These are phyloP conservation scores for Sympetrum striolatum DNA, from an alignment of 2,888 invertebrate genomes.

Conservation along the genomic window DNA sequence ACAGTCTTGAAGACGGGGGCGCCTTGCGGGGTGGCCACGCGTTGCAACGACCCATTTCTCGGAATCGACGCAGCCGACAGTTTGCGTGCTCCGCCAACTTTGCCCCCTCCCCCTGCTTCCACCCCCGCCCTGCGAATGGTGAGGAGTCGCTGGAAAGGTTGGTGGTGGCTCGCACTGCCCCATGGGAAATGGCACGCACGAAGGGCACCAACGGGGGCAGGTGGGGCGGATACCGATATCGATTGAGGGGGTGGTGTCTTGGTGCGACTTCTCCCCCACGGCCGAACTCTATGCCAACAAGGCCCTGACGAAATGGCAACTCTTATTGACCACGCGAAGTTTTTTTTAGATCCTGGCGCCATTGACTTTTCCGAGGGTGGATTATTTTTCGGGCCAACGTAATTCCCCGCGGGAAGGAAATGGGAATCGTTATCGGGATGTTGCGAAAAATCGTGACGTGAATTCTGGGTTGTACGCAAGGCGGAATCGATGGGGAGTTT, in stretches of 20 bases:
- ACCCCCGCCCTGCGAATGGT: neutral
- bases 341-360: neutral
- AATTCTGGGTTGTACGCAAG: too few relatives aligned
- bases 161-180: slow-evolving; percentile 24
- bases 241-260: slow-evolving; percentile 29
- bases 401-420: neutral
- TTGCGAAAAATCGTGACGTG: too few relatives aligned
- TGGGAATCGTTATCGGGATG: too few relatives aligned
- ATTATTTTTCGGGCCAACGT: neutral
- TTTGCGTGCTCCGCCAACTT: slow-evolving; percentile 27
- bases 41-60: slow-evolving; percentile 15
- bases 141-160: neutral
- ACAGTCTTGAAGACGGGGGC: neutral
- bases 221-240: slow-evolving; percentile 28
- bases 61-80: slow-evolving; percentile 10
- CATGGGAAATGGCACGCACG: slow-evolving; percentile 42
- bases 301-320: slow-evolving; percentile 22
- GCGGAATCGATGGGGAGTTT: too few relatives aligned
- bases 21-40: neutral
- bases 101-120: neutral
- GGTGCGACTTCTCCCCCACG: neutral
- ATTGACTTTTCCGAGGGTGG: neutral
- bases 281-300: neutral
- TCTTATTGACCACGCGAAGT: slow-evolving; percentile 20
- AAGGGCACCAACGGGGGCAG: neutral